A percentile compares a stretch with the other conserved stretches of the same genome.
phyloP scores from a whole-genome alignment of 2,113 vertebrate species.

The Ptyas mucosa region DNA sequence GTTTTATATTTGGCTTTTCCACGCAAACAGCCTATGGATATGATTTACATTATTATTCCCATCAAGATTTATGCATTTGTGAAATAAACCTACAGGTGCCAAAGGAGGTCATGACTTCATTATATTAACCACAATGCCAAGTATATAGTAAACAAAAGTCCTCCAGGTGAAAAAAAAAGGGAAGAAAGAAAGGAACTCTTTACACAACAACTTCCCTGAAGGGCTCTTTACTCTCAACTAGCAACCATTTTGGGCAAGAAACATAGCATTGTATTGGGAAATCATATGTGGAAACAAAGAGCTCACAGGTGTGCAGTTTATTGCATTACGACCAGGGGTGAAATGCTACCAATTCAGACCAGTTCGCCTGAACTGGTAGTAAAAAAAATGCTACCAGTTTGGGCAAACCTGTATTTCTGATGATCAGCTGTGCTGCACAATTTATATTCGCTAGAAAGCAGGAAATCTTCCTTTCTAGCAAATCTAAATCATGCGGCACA shows the following conservation, averaged over 20 bases:
- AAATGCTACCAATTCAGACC: too few species aligned
- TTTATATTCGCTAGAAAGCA: too few species aligned
- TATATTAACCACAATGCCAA: background rate
- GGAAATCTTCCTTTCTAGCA: too few species aligned
- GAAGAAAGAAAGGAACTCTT: background rate
- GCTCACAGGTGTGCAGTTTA: background rate
- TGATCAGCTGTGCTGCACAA: too few species aligned
- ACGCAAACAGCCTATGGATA: background rate
- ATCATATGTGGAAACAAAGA: background rate
- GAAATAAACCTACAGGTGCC: background rate
- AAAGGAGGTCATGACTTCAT: background rate
- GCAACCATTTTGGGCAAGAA: background rate
- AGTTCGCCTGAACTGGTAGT: too few species aligned
- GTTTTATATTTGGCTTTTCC: background rate
- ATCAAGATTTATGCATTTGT: background rate
- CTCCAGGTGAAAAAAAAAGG: background rate
- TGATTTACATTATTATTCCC: conserved; percentile 4
- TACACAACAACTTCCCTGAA: background rate
- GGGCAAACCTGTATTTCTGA: too few species aligned
- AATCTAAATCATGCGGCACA: too few species aligned
- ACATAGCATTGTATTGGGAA: background rate
- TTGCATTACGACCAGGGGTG: background rate
- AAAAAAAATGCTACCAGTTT: too few species aligned
- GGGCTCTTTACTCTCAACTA: background rate
- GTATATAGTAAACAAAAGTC: background rate